A percentile compares a stretch with the other conserved stretches of the same genome.
These are phyloP conservation scores for Parapristionchus giblindavisi DNA, from an alignment of 2,888 invertebrate species.

Conservation along the genomic window DNA sequence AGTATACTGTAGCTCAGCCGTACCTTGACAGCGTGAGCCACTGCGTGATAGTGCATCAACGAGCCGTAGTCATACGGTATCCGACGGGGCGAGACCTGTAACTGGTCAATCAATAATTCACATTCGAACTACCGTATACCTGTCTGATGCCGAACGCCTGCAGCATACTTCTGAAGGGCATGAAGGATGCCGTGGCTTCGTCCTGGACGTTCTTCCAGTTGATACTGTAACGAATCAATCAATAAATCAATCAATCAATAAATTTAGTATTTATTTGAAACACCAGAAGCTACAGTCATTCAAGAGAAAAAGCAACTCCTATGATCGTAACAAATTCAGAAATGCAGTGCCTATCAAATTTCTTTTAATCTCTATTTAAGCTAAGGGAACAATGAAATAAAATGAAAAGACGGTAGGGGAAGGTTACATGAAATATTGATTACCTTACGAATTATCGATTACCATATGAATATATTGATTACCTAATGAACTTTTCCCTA, in stretches of 20 bases:
- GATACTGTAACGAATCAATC: slow-evolving; percentile 38
- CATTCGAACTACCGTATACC: slow-evolving; percentile 42
- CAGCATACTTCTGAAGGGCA: slow-evolving; percentile 69
- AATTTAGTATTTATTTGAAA: no score
- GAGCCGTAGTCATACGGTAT: slow-evolving; percentile 68
- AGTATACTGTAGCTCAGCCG: no score
- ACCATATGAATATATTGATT: not conserved
- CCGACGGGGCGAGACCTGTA: slow-evolving; percentile 64
- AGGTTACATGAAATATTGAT: not conserved
- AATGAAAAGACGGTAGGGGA: not conserved
- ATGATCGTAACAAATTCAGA: no score
- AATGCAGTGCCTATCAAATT: no score
- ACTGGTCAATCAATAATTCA: not conserved
- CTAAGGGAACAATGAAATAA: not conserved
- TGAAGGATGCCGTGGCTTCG: slow-evolving; percentile 67
- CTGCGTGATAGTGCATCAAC: slow-evolving; percentile 69
- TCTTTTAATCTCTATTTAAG: not conserved
- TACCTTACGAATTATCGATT: not conserved
- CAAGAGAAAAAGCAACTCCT: no score
- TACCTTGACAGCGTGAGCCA: slow-evolving; percentile 67
- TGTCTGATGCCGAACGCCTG: slow-evolving; percentile 69
- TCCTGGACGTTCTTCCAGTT: slow-evolving; percentile 65
- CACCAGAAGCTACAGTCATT: no score
- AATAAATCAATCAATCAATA: no score
- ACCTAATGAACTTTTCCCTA: slow-evolving; percentile 43